Evolutionary conservation across 2,113 vertebrate species (phyloP), one percentile per base, ranked within the genome.

Genomic region (Perccottus glenii): DNA sequence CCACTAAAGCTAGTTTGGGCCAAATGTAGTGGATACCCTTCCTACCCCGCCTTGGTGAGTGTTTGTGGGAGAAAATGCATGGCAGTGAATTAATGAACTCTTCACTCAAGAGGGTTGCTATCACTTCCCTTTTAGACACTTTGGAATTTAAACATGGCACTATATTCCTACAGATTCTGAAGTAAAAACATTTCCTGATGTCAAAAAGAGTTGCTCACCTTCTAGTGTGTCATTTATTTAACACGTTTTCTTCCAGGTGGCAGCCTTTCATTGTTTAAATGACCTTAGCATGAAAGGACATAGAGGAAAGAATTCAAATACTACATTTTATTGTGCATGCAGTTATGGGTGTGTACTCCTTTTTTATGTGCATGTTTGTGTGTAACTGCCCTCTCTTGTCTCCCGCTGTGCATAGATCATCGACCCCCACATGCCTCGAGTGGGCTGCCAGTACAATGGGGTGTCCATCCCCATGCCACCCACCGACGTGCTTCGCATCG

Each of bases 11-110:
- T 99, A 86, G 96, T 99, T 75, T 99, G 97, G 97, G 97, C 97
- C 92, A 99, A 99, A 92, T 99, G 97, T 93, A 99, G 97, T 48
- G 97, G 97, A 81, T 99, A 99, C 84, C 97, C 97, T 52, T 99
- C 97, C 60, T 99, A 98, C 87, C 97, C 97, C 49, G 97, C 97
- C 76, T 92, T 99, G 96, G 97, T 99, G 91, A 97, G 96, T 94
- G 70, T 74, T 71, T 77, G 60, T 56, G 58, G 72, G 50, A 65
- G 9, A 56, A 68, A 81, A 52, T 57, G 74, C 66, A 75, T 73
- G 82, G 51, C 68, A 64, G 36, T 69, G 35, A 57, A 48, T 64
- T 38, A 73, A 16, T 60, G 0, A 44, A 42, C 9, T 78, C 42
- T 60, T 16, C 3, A 40, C 14, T 69, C 35, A 64, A 7, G 33